Conservation (phyloP, 2,113 vertebrate species). For the Catharus bicknelli region DNA sequence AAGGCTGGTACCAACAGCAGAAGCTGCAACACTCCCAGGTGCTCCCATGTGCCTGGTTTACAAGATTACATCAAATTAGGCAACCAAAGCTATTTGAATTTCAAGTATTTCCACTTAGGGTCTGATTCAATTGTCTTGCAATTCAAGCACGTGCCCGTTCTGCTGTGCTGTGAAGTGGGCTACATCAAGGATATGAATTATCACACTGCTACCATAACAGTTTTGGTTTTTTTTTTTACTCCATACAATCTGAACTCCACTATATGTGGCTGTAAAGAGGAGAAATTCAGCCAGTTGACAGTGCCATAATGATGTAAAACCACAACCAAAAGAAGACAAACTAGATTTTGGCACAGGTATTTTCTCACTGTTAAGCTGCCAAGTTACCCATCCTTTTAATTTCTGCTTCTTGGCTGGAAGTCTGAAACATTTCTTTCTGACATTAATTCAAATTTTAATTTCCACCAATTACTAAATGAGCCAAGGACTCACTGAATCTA, state of each 20-base stretch:
- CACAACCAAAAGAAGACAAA: background rate
- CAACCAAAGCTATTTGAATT: constrained; percentile 16
- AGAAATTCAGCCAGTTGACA: background rate
- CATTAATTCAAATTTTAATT: constrained; percentile 5
- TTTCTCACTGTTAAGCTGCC: constrained; percentile 17
- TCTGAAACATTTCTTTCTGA: constrained; percentile 19
- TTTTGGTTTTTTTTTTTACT: background rate
- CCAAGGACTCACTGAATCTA: background rate
- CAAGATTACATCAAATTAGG: background rate
- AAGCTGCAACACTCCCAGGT: background rate
- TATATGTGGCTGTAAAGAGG: background rate
- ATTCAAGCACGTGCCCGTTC: background rate
- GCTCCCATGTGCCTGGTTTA: background rate
- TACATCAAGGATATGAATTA: background rate
- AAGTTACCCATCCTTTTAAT: constrained; percentile 25
- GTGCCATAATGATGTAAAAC: background rate
- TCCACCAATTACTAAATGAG: background rate
- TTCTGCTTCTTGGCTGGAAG: constrained; percentile 18
- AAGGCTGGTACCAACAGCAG: background rate
- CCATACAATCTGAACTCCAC: background rate
- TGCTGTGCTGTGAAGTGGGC: background rate
- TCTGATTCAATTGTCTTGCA: constrained; percentile 3
- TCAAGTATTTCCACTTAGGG: constrained; percentile 12
- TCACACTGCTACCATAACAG: background rate
- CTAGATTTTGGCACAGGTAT: constrained; percentile 11